These are phyloP conservation scores for Oppia nitens DNA, from an alignment of 1,140 invertebrate genomes.

Conservation along the genomic window DNA sequence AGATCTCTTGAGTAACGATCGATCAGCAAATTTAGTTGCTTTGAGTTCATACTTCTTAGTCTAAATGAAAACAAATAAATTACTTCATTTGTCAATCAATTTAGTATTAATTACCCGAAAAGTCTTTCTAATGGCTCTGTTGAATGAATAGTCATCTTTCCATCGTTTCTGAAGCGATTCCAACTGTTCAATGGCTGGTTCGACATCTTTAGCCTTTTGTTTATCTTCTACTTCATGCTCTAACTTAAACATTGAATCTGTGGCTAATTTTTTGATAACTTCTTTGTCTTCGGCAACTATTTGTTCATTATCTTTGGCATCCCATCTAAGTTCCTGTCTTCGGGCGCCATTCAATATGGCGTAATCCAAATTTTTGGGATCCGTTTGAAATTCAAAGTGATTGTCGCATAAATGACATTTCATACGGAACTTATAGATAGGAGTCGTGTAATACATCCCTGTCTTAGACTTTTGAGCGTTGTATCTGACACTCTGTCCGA, in stretches of 20 bases:
- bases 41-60: conserved; percentile 49
- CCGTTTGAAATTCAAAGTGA: conserved; percentile 96
- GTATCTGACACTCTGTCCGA: conserved; percentile 96
- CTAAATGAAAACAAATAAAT: conserved; percentile 21
- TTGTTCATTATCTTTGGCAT: conserved; percentile 89
- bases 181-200: conserved; percentile 50
- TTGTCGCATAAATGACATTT: conserved; percentile 96
- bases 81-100: not conserved
- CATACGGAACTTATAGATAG: conserved; percentile 95
- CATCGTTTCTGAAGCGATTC: conserved; percentile 59
- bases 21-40: conserved; percentile 17
- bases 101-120: conserved; percentile 56
- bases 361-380: conserved; percentile 98
- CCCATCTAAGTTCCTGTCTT: conserved; percentile 93
- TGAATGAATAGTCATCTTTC: conserved; percentile 66
- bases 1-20: conserved; percentile 1
- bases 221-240: conserved; percentile 75
- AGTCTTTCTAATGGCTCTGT: conserved; percentile 54
- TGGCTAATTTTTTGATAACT: conserved; percentile 63
- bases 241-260: conserved; percentile 88
- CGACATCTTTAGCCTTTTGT: conserved; percentile 45
- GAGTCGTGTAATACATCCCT: conserved; percentile 96
- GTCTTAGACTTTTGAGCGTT: conserved; percentile 98
- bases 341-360: conserved; percentile 81
- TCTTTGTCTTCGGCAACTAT: conserved; percentile 54